Evolutionary conservation across 2,797 vertebrate species (phyloP), one percentile per base, ranked within the genome.

Genomic region (Hipposideros larvatus): DNA sequence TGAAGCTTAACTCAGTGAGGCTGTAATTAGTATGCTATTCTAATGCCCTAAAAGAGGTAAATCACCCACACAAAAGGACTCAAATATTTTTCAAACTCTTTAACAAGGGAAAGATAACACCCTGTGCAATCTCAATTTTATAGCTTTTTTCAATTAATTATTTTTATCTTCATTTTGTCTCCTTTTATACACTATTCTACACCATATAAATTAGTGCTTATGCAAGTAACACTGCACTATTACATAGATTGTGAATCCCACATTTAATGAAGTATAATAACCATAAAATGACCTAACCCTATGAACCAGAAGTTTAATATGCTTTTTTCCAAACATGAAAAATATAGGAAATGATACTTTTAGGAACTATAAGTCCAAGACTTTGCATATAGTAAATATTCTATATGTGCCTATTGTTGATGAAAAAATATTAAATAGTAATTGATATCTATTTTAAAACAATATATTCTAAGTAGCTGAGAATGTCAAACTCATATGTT

Each of bases 251-350:
- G 34, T 43, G 11, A 94, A 48, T 24, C 24, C 13, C 46, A 75
- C 41, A 82, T 74, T 84, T 92, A 66, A 55, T 48, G 10, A 43
- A 80, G 31, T 57, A 74, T 78, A 53, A 92, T 68, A 91, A 95
- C 21, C 15, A 96, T 15, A 77, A 95, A 95, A 70, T 94, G 7
- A 86, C 26, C 28, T 68, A 90, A 87, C 77, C 11, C 66, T 88
- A 57, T 68, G 63, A 95, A 86, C 24, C 34, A 73, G 22, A 91
- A 51, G 18, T 91, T 95, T 13, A 82, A 22, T 88, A 71, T 9
- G 66, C 79, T 75, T 88, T 87, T 77, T 88, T 89, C 92, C 26
- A 90, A n/a, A 95, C 19, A 85, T 46, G 13, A 91, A 66, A 87
- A 87, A 95, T 37, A 63, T 34, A 63, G 28, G 51, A 90, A 90